Conservation (phyloP, 2,888 invertebrate species). For the Philopedon plagiatum region DNA sequence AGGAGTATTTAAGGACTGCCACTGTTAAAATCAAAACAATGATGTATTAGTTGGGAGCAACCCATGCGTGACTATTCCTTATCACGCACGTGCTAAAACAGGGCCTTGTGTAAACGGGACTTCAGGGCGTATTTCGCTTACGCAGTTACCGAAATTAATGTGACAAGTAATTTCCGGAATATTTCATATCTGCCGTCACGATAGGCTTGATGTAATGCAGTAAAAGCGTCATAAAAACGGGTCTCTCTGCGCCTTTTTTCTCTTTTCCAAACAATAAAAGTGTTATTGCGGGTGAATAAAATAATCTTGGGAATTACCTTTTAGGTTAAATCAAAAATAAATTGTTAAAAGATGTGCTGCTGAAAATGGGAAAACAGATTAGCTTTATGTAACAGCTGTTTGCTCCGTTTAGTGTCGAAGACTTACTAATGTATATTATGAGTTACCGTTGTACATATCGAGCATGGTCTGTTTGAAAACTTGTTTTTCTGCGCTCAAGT, state of each 20-base stretch:
- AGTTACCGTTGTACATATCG: too few relatives aligned
- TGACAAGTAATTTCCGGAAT: conserved; percentile 55
- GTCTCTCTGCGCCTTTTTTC: conserved; percentile 15
- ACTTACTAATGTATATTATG: too few relatives aligned
- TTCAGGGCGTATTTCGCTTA: conserved; percentile 48
- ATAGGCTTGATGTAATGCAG: conserved; percentile 33
- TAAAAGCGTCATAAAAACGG: conserved; percentile 37
- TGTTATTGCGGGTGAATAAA: conserved; percentile 10
- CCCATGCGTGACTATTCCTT: conserved; percentile 53
- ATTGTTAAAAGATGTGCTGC: not conserved
- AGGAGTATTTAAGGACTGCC: conserved; percentile 4
- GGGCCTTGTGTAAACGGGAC: conserved; percentile 43
- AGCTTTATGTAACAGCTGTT: not conserved
- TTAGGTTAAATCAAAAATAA: conserved; percentile 3
- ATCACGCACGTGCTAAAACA: conserved; percentile 55
- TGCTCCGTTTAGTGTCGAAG: too few relatives aligned
- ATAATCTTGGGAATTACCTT: conserved; percentile 10
- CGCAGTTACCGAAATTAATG: conserved; percentile 49
- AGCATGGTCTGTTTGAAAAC: too few relatives aligned
- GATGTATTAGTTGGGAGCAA: conserved; percentile 30
- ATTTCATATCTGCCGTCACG: conserved; percentile 44
- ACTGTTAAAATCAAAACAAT: conserved; percentile 42
- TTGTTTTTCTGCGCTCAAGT: too few relatives aligned
- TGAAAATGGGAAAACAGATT: not conserved
- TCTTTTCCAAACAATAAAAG: conserved; percentile 11